Conservation (phyloP, 2,888 invertebrate species). For the Byasa hedistus region DNA sequence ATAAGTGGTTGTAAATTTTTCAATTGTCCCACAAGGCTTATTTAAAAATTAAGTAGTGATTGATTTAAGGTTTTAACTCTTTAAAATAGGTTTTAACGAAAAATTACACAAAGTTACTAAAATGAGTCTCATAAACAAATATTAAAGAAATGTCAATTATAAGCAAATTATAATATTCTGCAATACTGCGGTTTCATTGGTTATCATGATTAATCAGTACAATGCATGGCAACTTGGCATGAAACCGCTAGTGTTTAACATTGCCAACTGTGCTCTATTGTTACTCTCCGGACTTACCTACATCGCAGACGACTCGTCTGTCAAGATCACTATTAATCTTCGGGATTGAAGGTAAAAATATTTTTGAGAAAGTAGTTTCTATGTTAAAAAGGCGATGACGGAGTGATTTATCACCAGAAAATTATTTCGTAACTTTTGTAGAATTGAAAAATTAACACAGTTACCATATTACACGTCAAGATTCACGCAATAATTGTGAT, state of each 20-base stretch:
- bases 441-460: not conserved
- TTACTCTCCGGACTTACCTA: constrained; percentile 48
- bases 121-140: not conserved
- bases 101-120: too few species aligned
- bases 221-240: constrained; percentile 53
- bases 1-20: too few species aligned
- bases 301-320: constrained; percentile 57
- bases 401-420: constrained; percentile 15
- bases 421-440: constrained; percentile 3
- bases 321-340: constrained; percentile 71
- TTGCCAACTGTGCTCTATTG: constrained; percentile 45
- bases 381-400: constrained; percentile 32
- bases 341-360: constrained; percentile 35
- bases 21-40: too few species aligned
- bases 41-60: too few species aligned
- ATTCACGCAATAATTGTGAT: too few species aligned
- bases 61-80: not conserved
- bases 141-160: not conserved
- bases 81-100: too few species aligned
- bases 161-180: not conserved
- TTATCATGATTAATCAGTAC: constrained; percentile 51
- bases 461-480: too few species aligned
- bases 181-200: constrained; percentile 13
- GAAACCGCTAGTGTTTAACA: constrained; percentile 36
- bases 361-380: constrained; percentile 36